Percentiles rank a stretch among this genome's conserved stretches.
Evolutionary conservation across 1,140 invertebrate genomes (phyloP).

Genomic region (Pseudoatta argentina): DNA sequence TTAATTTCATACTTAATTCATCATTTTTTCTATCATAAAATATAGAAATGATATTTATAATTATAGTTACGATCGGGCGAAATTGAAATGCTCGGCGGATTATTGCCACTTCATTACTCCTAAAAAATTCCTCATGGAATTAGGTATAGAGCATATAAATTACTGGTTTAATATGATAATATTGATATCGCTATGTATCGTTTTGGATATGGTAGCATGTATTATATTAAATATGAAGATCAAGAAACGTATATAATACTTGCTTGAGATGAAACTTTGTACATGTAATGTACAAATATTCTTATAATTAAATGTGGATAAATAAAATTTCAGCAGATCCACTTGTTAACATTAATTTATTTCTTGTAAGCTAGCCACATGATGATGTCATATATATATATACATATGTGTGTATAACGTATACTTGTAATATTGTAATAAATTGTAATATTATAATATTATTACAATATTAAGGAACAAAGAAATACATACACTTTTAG

Average conservation of each 20-base stretch:
- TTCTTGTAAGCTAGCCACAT: background rate
- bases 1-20: too few species aligned
- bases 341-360: conserved; percentile 22
- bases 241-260: conserved; percentile 83
- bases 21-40: conserved; percentile 1
- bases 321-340: background rate
- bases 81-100: conserved; percentile 88
- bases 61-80: conserved; percentile 90
- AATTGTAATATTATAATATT: background rate
- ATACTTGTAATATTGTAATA: background rate
- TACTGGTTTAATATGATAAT: conserved; percentile 89
- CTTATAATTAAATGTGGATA: background rate
- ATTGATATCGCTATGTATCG: conserved; percentile 88
- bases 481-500: background rate
- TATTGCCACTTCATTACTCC: conserved; percentile 92
- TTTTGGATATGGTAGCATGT: conserved; percentile 89
- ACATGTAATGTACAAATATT: too few species aligned
- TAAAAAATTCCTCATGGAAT: conserved; percentile 89
- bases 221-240: conserved; percentile 89
- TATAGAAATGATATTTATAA: conserved; percentile 81
- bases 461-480: background rate
- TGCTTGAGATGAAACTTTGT: too few species aligned
- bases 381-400: background rate
- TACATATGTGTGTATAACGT: background rate
- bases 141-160: conserved; percentile 91